phyloP scores from a whole-genome alignment of 2,113 vertebrate genomes.

The Falcunculus frontatus region DNA sequence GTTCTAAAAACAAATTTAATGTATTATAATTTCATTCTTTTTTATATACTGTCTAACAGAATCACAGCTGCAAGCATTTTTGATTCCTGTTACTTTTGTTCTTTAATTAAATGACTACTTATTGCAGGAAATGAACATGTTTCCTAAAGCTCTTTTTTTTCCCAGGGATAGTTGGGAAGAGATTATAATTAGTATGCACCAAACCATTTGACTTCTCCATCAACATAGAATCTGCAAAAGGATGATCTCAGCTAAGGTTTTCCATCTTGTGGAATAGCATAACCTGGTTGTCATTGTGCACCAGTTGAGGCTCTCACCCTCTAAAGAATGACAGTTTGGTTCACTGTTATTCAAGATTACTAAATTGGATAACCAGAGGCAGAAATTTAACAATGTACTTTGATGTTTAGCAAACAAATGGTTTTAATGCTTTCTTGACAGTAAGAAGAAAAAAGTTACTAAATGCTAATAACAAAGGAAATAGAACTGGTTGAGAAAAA shows the following conservation, averaged over 20 bases:
- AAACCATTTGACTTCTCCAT: not conserved
- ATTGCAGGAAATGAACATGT: conserved; percentile 69
- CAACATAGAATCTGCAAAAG: not conserved
- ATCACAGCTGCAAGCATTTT: conserved; percentile 74
- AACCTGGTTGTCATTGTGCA: not conserved
- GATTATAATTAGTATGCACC: not conserved
- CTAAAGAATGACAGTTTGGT: not conserved
- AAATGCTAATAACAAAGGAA: not conserved
- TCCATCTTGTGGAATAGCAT: not conserved
- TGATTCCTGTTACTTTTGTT: conserved; percentile 79
- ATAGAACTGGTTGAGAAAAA: not conserved
- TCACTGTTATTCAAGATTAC: not conserved
- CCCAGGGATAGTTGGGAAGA: not conserved
- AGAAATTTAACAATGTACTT: not conserved
- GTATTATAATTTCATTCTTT: conserved; percentile 76
- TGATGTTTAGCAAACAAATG: not conserved
- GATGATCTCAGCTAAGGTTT: not conserved
- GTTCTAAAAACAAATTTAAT: conserved; percentile 91
- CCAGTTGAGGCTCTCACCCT: not conserved
- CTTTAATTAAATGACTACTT: conserved; percentile 81
- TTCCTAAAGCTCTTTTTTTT: conserved; percentile 18
- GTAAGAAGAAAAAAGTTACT: not conserved
- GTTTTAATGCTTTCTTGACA: not conserved
- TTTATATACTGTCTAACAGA: conserved; percentile 78
- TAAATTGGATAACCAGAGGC: not conserved